phyloP scores from a whole-genome alignment of 2,888 invertebrate genomes.

The Nemoura dubitans region DNA sequence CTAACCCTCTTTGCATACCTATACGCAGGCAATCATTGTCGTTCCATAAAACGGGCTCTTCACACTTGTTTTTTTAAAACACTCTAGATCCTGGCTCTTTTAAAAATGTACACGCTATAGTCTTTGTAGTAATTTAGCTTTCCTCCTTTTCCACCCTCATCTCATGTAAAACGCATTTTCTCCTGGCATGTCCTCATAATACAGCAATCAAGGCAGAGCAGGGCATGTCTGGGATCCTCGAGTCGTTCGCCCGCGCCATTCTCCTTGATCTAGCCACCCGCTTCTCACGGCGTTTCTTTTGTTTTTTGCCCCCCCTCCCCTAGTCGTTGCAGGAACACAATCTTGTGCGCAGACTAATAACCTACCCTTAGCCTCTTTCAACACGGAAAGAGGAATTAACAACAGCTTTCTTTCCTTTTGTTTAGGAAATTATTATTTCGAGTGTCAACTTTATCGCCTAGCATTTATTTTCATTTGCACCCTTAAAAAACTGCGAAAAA shows the following conservation, averaged over 20 bases:
- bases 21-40: constrained; percentile 45
- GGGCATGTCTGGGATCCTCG: background rate
- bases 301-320: constrained; percentile 31
- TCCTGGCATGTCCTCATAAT: constrained; percentile 42
- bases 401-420: constrained; percentile 49
- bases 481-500: constrained; percentile 38
- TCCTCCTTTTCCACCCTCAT: constrained; percentile 36
- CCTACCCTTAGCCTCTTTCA: constrained; percentile 42
- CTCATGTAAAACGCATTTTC: constrained; percentile 31
- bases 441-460: constrained; percentile 50
- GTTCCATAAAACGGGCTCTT: constrained; percentile 44
- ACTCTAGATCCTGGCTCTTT: constrained; percentile 38
- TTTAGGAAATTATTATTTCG: constrained; percentile 50
- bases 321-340: constrained; percentile 1
- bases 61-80: constrained; percentile 43
- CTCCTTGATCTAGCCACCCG: constrained; percentile 17
- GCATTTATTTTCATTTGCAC: constrained; percentile 50
- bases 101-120: constrained; percentile 42
- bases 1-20: constrained; percentile 40
- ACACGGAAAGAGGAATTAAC: constrained; percentile 48
- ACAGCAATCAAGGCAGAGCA: constrained; percentile 44
- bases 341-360: constrained; percentile 42
- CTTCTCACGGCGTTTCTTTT: constrained; percentile 39
- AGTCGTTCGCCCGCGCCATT: background rate
- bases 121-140: constrained; percentile 45